Conservation (phyloP, 1,140 invertebrate genomes). For the Bombus turneri region DNA sequence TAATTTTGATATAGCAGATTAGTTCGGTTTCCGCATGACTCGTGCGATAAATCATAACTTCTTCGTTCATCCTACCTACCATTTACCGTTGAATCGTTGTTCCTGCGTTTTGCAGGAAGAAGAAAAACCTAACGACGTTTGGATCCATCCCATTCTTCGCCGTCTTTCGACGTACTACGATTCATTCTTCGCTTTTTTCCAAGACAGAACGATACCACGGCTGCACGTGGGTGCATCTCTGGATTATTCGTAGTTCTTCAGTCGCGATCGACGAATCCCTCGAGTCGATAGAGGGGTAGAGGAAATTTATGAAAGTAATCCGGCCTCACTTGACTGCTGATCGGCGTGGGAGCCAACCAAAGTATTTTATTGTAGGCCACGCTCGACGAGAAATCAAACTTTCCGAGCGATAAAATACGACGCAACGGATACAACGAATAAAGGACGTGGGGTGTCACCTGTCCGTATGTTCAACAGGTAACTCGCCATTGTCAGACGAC, state of each 20-base stretch:
- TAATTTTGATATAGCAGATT: too few relatives aligned
- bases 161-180: neutral
- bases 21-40: too few relatives aligned
- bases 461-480: conserved; percentile 80
- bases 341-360: conserved; percentile 79
- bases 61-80: too few relatives aligned
- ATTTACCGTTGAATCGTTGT: too few relatives aligned
- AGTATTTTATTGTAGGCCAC: conserved; percentile 67
- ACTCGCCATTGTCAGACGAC: conserved; percentile 70
- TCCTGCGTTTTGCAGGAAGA: neutral
- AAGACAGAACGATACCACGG: neutral
- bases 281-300: neutral
- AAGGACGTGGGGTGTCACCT: conserved; percentile 78
- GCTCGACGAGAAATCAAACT: conserved; percentile 34
- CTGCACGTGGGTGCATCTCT: neutral
- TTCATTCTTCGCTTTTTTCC: neutral
- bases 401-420: conserved; percentile 68
- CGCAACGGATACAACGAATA: conserved; percentile 71
- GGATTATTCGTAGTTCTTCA: neutral
- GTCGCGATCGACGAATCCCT: neutral
- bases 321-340: conserved; percentile 67
- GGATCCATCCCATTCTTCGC: neutral
- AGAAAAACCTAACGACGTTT: neutral
- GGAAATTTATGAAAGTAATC: conserved; percentile 19
- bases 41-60: too few relatives aligned